phyloP scores from a whole-genome alignment of 2,797 vertebrate species.

The Gymnoscopelus microlampas region DNA sequence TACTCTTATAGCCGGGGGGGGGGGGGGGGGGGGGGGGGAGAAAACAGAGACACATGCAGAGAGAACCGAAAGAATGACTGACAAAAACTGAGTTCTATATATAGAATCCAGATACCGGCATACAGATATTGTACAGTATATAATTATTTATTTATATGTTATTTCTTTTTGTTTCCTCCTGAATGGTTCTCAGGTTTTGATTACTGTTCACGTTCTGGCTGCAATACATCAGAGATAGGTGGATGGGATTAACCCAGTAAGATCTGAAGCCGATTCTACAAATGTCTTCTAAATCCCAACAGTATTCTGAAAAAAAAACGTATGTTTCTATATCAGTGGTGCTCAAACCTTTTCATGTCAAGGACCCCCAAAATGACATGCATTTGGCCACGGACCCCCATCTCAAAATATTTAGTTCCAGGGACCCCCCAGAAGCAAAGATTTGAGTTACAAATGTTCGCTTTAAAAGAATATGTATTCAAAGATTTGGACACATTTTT shows the following conservation, averaged over 20 bases:
- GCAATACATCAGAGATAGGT: constrained; percentile 25
- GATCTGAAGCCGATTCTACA: no score
- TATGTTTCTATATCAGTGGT: no score
- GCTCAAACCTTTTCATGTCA: no score
- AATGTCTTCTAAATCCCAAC: no score
- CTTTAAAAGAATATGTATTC: no score
- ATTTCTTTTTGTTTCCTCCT: constrained; percentile 38
- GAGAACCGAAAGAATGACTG: constrained; percentile 24
- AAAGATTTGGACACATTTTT: no score
- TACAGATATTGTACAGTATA: background rate
- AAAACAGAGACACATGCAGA: constrained; percentile 29
- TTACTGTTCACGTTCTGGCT: constrained; percentile 60
- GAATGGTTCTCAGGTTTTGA: constrained; percentile 62
- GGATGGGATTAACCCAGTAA: background rate
- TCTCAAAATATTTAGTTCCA: no score
- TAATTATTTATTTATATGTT: constrained; percentile 30
- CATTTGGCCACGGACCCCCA: no score
- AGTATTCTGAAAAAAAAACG: no score
- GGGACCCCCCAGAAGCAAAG: no score
- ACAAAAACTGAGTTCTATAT: background rate
- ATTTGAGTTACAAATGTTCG: no score
- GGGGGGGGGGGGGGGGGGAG: constrained; percentile 22
- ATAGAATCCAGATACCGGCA: background rate
- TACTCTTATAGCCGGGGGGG: constrained; percentile 56
- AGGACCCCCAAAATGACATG: no score